Evolutionary conservation across 1,140 invertebrate genomes (phyloP).

Genomic region (Marisa cornuarietis): DNA sequence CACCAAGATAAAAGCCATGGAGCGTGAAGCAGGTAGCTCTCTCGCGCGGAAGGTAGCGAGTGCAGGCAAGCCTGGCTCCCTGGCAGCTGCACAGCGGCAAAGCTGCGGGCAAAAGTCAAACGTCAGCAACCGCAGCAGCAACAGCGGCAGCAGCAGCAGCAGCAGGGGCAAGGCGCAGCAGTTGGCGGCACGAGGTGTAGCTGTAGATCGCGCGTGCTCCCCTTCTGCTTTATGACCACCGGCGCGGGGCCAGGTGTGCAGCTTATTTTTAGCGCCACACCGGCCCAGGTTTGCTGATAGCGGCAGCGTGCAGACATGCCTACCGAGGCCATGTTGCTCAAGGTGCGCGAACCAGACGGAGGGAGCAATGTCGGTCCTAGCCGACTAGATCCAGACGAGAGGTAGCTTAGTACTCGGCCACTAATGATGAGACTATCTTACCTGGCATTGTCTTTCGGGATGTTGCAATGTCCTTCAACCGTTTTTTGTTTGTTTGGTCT

Average conservation of each 20-base stretch:
- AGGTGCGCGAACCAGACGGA: no score
- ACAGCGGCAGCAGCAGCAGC: background rate
- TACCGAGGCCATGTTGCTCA: no score
- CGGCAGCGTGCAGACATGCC: conserved; percentile 7
- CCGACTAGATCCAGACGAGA: no score
- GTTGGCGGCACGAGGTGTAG: background rate
- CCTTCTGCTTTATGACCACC: conserved; percentile 3
- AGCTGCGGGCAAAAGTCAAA: background rate
- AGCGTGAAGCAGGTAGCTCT: background rate
- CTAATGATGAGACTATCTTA: no score
- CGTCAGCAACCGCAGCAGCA: conserved; percentile 9
- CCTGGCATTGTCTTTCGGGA: no score
- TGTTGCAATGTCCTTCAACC: no score
- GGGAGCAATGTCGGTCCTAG: no score
- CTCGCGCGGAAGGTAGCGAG: background rate
- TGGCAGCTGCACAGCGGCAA: conserved; percentile 6
- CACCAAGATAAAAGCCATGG: background rate
- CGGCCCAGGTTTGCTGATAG: conserved; percentile 6
- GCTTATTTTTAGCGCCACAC: conserved; percentile 6
- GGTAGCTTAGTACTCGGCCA: no score
- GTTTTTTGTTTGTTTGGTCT: no score
- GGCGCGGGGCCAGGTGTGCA: conserved; percentile 3
- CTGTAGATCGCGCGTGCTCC: background rate
- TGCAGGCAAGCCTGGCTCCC: background rate
- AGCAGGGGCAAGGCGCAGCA: background rate